Conservation (phyloP, 2,797 vertebrate species). For the Taenioides sp. region DNA sequence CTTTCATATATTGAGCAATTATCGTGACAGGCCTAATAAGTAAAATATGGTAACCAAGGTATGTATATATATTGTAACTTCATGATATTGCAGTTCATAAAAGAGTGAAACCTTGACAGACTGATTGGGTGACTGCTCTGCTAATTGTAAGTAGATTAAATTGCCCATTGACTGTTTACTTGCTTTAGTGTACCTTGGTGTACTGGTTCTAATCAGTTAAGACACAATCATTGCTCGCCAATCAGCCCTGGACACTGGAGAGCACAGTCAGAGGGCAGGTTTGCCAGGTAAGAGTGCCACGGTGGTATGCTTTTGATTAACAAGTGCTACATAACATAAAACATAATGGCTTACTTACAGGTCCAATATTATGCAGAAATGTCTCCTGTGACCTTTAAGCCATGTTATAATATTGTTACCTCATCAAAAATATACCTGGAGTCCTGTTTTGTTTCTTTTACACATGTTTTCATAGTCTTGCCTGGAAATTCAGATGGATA, state of each 20-base stretch:
- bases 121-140: slow-evolving; percentile 35
- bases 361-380: too few species aligned
- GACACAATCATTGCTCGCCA: slow-evolving; percentile 59
- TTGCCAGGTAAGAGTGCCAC: slow-evolving; percentile 34
- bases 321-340: slow-evolving; percentile 43
- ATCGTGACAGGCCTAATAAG: too few species aligned
- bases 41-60: not conserved
- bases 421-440: too few species aligned
- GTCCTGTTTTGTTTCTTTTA: too few species aligned
- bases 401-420: too few species aligned
- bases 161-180: slow-evolving; percentile 37
- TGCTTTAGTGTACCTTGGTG: slow-evolving; percentile 35
- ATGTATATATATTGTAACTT: not conserved
- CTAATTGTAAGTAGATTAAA: slow-evolving; percentile 46
- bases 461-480: too few species aligned
- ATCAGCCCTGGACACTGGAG: slow-evolving; percentile 69
- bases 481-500: too few species aligned
- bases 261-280: slow-evolving; percentile 62
- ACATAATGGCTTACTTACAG: not conserved
- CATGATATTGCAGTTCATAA: not conserved
- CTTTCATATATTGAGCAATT: too few species aligned
- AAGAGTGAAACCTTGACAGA: slow-evolving; percentile 21
- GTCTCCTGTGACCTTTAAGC: too few species aligned
- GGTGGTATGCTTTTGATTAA: slow-evolving; percentile 42
- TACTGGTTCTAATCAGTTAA: slow-evolving; percentile 59